phyloP scores from a whole-genome alignment of 1,140 invertebrate species.

The Caenorhabditis latens region DNA sequence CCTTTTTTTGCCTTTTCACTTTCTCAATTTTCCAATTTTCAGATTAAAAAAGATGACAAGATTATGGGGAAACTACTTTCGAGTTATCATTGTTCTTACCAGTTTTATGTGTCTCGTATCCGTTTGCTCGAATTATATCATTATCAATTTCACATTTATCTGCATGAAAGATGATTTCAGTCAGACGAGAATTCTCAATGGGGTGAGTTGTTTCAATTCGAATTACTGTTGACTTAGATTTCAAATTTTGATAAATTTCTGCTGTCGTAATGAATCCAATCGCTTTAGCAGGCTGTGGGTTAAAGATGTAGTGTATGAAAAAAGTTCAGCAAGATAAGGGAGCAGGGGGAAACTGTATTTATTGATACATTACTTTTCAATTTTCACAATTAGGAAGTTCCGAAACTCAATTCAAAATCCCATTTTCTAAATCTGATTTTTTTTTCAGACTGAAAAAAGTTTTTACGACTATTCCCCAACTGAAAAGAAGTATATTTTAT shows the following conservation, averaged over 20 bases:
- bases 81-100: constrained; percentile 84
- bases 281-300: too few relatives aligned
- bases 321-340: too few relatives aligned
- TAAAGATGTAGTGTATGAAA: too few relatives aligned
- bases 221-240: background rate
- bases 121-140: constrained; percentile 61
- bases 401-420: background rate
- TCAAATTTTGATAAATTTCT: background rate
- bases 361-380: too few relatives aligned
- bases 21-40: background rate
- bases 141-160: constrained; percentile 65
- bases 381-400: too few relatives aligned
- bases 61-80: constrained; percentile 79
- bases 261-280: too few relatives aligned
- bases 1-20: background rate
- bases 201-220: too few relatives aligned
- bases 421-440: constrained; percentile 79
- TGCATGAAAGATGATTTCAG: constrained; percentile 64
- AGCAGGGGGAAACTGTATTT: too few relatives aligned
- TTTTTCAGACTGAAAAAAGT: constrained; percentile 49
- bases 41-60: background rate
- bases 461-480: constrained; percentile 58
- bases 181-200: constrained; percentile 44
- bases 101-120: constrained; percentile 71
- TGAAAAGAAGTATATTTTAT: constrained; percentile 62